A percentile compares a stretch with the other conserved stretches of the same genome.
These are phyloP conservation scores for Fragum sueziense DNA, from an alignment of 2,888 invertebrate genomes.

Conservation along the genomic window DNA sequence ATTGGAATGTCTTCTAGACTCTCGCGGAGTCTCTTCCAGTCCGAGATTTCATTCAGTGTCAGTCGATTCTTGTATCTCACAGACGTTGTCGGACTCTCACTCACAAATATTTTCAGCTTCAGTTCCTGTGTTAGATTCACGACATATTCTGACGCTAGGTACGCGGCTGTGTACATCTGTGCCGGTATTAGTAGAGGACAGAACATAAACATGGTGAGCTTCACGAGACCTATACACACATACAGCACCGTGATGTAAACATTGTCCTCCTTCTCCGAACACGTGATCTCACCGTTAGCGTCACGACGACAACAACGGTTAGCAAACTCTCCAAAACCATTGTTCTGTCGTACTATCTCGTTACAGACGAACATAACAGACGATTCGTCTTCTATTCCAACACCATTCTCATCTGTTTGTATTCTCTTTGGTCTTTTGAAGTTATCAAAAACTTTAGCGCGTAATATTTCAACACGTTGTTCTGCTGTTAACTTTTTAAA, in stretches of 20 bases:
- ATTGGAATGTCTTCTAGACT: conserved; percentile 64
- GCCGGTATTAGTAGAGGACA: conserved; percentile 76
- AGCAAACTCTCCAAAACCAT: conserved; percentile 72
- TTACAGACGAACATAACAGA: conserved; percentile 72
- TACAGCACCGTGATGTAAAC: conserved; percentile 76
- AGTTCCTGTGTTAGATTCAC: conserved; percentile 73
- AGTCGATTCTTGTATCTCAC: conserved; percentile 70
- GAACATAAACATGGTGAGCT: conserved; percentile 76
- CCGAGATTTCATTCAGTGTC: conserved; percentile 68
- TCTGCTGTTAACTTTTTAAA: conserved; percentile 66
- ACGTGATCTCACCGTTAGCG: conserved; percentile 61
- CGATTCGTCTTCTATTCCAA: conserved; percentile 29
- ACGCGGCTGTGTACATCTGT: conserved; percentile 75
- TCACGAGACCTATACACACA: conserved; percentile 72
- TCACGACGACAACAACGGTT: conserved; percentile 74
- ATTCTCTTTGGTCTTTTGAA: conserved; percentile 47
- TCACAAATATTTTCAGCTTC: conserved; percentile 73
- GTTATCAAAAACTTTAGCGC: conserved; percentile 67
- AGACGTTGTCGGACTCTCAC: conserved; percentile 68
- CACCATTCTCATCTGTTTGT: conserved; percentile 21
- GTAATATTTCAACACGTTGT: conserved; percentile 59
- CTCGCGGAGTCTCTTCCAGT: conserved; percentile 70
- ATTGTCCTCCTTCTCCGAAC: conserved; percentile 70
- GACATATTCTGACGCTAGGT: conserved; percentile 77
- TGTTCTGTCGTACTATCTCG: conserved; percentile 67